Percentiles rank a stretch among this genome's conserved stretches.
These are phyloP conservation scores for Charadrius vociferus DNA, from an alignment of 2,113 vertebrate species.

Conservation along the genomic window DNA sequence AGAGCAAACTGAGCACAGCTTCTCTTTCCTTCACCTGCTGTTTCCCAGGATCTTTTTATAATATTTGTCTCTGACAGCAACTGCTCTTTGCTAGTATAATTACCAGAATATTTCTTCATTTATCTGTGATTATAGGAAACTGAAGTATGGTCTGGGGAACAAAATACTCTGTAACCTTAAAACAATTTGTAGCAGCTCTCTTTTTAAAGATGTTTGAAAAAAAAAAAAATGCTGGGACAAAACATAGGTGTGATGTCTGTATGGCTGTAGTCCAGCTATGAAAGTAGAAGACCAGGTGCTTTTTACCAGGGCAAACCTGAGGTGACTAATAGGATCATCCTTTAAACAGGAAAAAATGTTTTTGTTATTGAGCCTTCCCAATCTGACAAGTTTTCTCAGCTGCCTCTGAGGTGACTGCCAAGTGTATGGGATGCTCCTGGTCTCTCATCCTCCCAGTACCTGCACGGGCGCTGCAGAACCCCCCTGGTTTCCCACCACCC, in stretches of 20 bases:
- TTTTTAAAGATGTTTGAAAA: background rate
- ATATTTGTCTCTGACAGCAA: background rate
- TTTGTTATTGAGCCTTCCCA: background rate
- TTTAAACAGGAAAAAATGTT: background rate
- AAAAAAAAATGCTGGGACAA: background rate
- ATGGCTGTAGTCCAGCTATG: background rate
- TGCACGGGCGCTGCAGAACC: background rate
- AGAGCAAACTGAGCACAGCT: background rate
- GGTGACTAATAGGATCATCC: background rate
- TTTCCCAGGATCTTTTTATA: background rate
- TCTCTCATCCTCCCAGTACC: background rate
- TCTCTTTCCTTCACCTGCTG: background rate
- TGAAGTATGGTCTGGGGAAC: background rate
- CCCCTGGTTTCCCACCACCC: background rate
- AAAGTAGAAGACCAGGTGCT: background rate
- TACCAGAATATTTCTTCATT: constrained; percentile 29
- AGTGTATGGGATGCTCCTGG: background rate
- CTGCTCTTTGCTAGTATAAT: background rate
- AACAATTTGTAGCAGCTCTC: background rate
- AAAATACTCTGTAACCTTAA: constrained; percentile 1
- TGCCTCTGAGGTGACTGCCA: background rate
- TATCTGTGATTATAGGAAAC: background rate
- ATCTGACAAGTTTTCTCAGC: background rate
- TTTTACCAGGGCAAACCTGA: background rate
- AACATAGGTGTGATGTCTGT: background rate